Base-by-base conservation (phyloP, 2,113 vertebrate species). In the Macrotis lagotis region DNA sequence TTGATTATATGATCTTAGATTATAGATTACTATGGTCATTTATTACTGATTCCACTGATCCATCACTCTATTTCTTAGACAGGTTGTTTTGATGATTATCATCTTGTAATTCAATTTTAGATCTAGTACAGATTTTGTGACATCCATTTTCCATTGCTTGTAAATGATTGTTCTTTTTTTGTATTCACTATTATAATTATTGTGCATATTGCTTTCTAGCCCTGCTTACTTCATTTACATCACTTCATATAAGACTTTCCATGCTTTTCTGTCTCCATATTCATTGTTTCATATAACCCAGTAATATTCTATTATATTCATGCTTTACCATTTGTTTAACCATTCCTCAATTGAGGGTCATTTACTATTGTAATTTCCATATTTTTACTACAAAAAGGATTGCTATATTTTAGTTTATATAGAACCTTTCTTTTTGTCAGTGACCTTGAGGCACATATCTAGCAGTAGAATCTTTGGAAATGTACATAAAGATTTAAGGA, bases 371-470 rank as follows among this genome's bases (percentile, higher is more conserved):
- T 91, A 37, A 14, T 50, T 92, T 93, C 83, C 66, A 89, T 49
- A 2, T 52, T 94, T 89, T 90, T 92, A 44, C 59, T 93, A 90
- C 51, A 50, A 91, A 92, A 91, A 93, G 10, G 47, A 25, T 47
- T 48, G 50, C 91, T 91, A 74, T 91, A 53, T 83, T 93, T 94
- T 91, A 91, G 8, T 93, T 50, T 48, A 83, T 90, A n/a, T 83
- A 2, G 48, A 93, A 1, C 55, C 55, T 66, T 31, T 66, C 31
- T 59, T 59, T 31, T 59, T 66, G 31, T 66, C 55, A 66, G 4
- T 66, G 28, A 37, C 55, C 11, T 66, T 66, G 55, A 31, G 28
- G 11, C 37, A 66, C 12, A 66, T 66, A 0, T 14, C 11, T 12
- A 59, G 55, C 11, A 59, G 55, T 31, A 28, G 28, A 31, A 66